These are phyloP conservation scores for Thalassoma bifasciatum DNA, from an alignment of 2,113 vertebrate species.

Conservation along the genomic window DNA sequence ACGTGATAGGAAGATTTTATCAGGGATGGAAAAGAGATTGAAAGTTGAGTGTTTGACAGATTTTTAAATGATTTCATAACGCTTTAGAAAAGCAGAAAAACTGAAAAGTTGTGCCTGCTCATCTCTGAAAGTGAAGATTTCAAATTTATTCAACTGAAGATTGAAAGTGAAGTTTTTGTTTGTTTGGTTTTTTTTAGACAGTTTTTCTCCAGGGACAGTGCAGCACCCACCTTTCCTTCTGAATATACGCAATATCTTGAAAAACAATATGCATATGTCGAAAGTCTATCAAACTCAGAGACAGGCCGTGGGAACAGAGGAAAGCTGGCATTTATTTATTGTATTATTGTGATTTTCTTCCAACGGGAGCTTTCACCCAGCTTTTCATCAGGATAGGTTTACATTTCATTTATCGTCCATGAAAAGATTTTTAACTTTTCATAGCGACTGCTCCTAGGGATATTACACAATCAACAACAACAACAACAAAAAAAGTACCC, in stretches of 20 bases:
- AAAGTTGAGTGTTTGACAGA: too few relatives aligned
- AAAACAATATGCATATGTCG: background rate
- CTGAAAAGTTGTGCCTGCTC: too few relatives aligned
- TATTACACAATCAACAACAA: too few relatives aligned
- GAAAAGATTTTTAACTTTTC: background rate
- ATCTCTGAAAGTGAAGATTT: too few relatives aligned
- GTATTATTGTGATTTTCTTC: background rate
- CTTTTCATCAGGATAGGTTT: background rate
- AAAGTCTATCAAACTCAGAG: background rate
- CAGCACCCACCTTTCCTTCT: background rate
- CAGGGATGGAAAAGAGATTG: background rate
- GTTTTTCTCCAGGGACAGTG: too few relatives aligned
- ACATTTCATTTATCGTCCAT: background rate
- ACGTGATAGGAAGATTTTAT: background rate
- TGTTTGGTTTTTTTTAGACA: too few relatives aligned
- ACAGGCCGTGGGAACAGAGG: background rate
- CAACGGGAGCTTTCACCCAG: background rate
- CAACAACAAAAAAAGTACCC: too few relatives aligned
- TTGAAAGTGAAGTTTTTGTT: too few relatives aligned
- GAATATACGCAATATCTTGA: too few relatives aligned
- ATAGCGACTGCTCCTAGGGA: background rate
- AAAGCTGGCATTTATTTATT: background rate
- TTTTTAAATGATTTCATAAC: too few relatives aligned
- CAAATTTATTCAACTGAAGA: too few relatives aligned
- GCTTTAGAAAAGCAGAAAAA: too few relatives aligned